Evolutionary conservation across 2,888 invertebrate genomes (phyloP).

Genomic region (Polyommatus icarus): DNA sequence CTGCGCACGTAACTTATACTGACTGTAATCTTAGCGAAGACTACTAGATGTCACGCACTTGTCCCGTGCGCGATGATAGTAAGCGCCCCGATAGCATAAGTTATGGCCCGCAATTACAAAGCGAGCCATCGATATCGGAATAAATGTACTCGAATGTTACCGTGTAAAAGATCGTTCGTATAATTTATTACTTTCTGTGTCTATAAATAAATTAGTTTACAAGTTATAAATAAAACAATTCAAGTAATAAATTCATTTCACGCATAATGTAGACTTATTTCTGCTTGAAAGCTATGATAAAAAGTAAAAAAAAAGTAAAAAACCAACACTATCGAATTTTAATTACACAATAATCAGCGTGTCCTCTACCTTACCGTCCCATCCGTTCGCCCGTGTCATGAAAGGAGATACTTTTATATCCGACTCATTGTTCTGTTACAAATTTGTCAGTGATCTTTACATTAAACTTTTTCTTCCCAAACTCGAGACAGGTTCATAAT

Average conservation of each 20-base stretch:
- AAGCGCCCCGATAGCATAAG: constrained; percentile 41
- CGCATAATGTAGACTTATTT: too few species aligned
- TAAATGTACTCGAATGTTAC: constrained; percentile 35
- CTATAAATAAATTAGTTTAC: not conserved
- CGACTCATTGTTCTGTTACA: constrained; percentile 81
- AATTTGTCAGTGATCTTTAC: constrained; percentile 81
- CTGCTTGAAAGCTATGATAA: too few species aligned
- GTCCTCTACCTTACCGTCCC: constrained; percentile 56
- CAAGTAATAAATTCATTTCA: not conserved
- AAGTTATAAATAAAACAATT: not conserved
- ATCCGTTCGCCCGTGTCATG: constrained; percentile 76
- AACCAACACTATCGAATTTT: constrained; percentile 34
- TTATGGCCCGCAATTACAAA: constrained; percentile 42
- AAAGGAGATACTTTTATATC: constrained; percentile 79
- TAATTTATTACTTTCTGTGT: not conserved
- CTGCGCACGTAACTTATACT: constrained; percentile 55
- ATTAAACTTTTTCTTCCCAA: constrained; percentile 77
- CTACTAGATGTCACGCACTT: constrained; percentile 67
- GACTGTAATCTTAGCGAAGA: constrained; percentile 56
- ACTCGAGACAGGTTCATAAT: constrained; percentile 76
- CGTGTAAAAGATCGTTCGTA: constrained; percentile 34
- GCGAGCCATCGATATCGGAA: constrained; percentile 40
- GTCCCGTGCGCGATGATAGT: constrained; percentile 46
- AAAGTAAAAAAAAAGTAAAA: too few species aligned
- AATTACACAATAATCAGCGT: constrained; percentile 45